phyloP scores from a whole-genome alignment of 2,113 vertebrate genomes.

The Mohoua ochrocephala region DNA sequence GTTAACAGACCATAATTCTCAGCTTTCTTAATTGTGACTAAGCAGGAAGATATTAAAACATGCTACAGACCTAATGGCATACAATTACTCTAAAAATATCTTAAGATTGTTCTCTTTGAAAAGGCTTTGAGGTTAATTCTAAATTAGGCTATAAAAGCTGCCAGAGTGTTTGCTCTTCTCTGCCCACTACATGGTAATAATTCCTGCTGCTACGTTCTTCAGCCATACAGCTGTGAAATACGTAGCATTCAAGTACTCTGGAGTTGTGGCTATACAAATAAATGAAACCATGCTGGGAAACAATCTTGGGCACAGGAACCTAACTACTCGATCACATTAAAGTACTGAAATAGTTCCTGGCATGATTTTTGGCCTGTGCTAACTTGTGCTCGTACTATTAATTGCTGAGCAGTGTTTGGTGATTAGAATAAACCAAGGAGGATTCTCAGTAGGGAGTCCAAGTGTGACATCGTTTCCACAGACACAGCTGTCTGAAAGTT shows the following conservation, averaged over 20 bases:
- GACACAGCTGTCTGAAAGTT: neutral
- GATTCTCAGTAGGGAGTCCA: neutral
- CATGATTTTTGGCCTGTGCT: neutral
- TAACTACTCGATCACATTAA: neutral
- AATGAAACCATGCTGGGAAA: neutral
- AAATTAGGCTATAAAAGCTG: slow-evolving; percentile 31
- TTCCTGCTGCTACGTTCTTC: neutral
- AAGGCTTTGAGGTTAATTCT: slow-evolving; percentile 1
- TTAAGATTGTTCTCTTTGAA: neutral
- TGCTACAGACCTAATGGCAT: neutral
- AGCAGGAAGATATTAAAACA: slow-evolving; percentile 16
- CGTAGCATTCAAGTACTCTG: neutral
- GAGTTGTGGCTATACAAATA: neutral
- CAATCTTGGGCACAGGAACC: neutral
- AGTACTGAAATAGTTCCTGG: neutral
- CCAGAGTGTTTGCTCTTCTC: neutral
- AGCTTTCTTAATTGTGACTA: slow-evolving; percentile 34
- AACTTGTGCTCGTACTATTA: neutral
- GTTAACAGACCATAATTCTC: neutral
- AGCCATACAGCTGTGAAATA: neutral
- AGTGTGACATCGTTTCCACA: neutral
- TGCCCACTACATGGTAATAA: neutral
- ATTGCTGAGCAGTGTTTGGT: neutral
- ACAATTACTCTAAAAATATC: slow-evolving; percentile 45
- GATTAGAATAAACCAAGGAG: neutral